phyloP scores from a whole-genome alignment of 2,888 invertebrate species.

The Lasioglossum figueresi region DNA sequence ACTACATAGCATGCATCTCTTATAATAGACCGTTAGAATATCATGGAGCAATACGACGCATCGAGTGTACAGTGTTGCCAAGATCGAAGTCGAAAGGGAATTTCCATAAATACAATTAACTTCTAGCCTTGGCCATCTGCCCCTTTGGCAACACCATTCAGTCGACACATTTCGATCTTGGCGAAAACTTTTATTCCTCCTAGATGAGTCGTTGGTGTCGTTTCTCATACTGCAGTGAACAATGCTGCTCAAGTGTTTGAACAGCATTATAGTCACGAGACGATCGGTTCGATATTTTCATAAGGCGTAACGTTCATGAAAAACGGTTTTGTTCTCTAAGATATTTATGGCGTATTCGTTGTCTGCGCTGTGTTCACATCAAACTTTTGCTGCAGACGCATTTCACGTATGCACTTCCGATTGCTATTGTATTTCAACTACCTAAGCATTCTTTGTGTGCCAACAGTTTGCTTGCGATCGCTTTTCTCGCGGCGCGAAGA shows the following conservation, averaged over 20 bases:
- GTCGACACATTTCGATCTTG: conserved; percentile 17
- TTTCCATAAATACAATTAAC: conserved; percentile 51
- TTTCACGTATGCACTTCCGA: conserved; percentile 63
- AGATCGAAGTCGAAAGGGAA: conserved; percentile 19
- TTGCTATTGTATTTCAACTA: conserved; percentile 66
- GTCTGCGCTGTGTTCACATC: neutral
- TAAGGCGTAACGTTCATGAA: neutral
- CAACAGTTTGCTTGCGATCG: conserved; percentile 39
- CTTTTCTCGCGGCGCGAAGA: conserved; percentile 13
- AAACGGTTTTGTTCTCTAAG: neutral
- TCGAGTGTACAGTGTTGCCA: conserved; percentile 3
- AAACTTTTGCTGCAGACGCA: conserved; percentile 10
- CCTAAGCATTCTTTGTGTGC: conserved; percentile 39
- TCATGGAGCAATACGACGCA: neutral
- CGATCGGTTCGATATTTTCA: neutral
- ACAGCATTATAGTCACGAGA: neutral
- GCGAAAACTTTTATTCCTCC: conserved; percentile 30
- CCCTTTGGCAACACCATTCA: conserved; percentile 37
- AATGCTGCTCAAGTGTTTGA: neutral
- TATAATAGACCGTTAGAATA: neutral
- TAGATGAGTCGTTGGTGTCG: neutral
- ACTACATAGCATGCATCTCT: neutral
- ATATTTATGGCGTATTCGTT: neutral
- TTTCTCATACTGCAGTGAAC: conserved; percentile 25
- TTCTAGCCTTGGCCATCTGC: conserved; percentile 35